These are phyloP conservation scores for Neoascia interrupta DNA, from an alignment of 2,888 invertebrate species.

Conservation along the genomic window DNA sequence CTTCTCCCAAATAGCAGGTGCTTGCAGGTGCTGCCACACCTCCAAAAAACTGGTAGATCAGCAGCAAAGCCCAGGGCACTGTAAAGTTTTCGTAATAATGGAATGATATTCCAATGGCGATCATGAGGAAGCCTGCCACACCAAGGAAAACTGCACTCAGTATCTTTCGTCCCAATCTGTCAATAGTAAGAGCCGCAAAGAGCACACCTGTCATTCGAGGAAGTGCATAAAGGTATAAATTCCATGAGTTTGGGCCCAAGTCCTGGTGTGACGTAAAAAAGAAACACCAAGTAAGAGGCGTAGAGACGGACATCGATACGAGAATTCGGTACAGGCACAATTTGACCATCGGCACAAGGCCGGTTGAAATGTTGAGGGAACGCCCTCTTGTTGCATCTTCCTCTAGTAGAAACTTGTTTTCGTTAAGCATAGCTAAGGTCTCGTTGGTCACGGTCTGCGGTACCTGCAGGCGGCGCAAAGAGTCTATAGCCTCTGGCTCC, in stretches of 20 bases:
- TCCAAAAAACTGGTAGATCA: conserved; percentile 73
- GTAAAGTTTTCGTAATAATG: too few species aligned
- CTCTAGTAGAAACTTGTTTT: conserved; percentile 74
- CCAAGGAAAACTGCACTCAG: conserved; percentile 69
- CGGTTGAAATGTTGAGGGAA: conserved; percentile 60
- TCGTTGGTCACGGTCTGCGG: conserved; percentile 72
- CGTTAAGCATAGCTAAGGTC: conserved; percentile 73
- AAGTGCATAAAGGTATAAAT: conserved; percentile 50
- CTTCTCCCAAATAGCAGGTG: conserved; percentile 74
- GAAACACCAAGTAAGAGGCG: conserved; percentile 69
- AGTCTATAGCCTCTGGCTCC: conserved; percentile 73
- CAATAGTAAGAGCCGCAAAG: conserved; percentile 64
- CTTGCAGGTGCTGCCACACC: conserved; percentile 72
- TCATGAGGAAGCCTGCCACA: conserved; percentile 61
- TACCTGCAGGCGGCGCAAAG: conserved; percentile 73
- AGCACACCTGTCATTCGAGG: conserved; percentile 70
- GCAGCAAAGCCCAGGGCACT: too few species aligned
- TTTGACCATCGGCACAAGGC: conserved; percentile 71
- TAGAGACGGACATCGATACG: conserved; percentile 72
- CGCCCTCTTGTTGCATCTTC: conserved; percentile 71
- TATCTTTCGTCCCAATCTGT: conserved; percentile 73
- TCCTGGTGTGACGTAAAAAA: neutral
- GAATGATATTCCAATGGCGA: conserved; percentile 64
- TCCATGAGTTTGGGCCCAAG: neutral
- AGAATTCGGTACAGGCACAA: conserved; percentile 72